A percentile compares a stretch with the other conserved stretches of the same genome.
Conservation (phyloP, 2,113 vertebrate genomes). For the Seriola quinqueradiata region DNA sequence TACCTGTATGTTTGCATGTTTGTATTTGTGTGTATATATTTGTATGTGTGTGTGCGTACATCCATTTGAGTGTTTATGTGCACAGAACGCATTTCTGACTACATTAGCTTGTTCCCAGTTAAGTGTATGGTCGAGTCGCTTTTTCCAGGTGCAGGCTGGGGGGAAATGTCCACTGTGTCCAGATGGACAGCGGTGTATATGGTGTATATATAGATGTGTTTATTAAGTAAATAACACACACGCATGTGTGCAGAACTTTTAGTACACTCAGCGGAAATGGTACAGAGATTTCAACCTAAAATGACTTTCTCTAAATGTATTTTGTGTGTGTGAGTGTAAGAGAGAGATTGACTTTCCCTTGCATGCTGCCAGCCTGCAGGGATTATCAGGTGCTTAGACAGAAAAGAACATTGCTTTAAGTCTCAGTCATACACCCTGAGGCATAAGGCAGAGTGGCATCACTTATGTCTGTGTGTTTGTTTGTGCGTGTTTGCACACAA, state of each 20-base stretch:
- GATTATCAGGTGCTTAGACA: conserved; percentile 63
- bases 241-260: background rate
- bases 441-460: conserved; percentile 37
- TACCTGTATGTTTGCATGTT: background rate
- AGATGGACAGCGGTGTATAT: conserved; percentile 28
- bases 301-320: conserved; percentile 9
- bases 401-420: conserved; percentile 70
- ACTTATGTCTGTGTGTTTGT: conserved; percentile 26
- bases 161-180: conserved; percentile 24
- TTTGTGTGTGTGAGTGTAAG: background rate
- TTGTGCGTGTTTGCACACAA: background rate
- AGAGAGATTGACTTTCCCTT: conserved; percentile 43
- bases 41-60: background rate
- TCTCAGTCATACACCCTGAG: conserved; percentile 53
- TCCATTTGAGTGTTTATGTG: conserved; percentile 23
- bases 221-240: conserved; percentile 37
- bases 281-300: conserved; percentile 19
- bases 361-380: conserved; percentile 50
- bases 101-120: conserved; percentile 16
- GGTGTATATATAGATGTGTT: conserved; percentile 29
- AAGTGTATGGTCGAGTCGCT: conserved; percentile 27
- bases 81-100: conserved; percentile 37
- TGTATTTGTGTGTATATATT: conserved; percentile 10
- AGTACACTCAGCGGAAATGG: conserved; percentile 15
- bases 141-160: conserved; percentile 41